These are phyloP conservation scores for Denticeps clupeoides DNA, from an alignment of 2,797 vertebrate species.

Conservation along the genomic window DNA sequence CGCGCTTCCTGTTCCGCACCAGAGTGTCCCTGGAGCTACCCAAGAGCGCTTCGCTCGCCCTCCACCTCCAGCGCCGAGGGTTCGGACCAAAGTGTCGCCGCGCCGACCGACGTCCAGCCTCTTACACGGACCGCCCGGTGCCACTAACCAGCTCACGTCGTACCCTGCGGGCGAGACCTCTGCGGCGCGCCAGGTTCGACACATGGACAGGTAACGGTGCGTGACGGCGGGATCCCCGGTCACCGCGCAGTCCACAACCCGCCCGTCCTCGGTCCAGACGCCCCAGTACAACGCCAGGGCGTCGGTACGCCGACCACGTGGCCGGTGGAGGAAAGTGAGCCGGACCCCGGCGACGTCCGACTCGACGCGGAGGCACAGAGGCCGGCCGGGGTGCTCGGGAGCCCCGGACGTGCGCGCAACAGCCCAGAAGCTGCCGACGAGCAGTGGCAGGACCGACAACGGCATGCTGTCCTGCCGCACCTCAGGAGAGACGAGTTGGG, in stretches of 20 bases:
- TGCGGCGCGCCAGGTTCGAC: slow-evolving; percentile 1
- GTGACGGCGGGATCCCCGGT: slow-evolving; percentile 17
- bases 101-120: neutral
- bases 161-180: slow-evolving; percentile 16
- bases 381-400: too few relatives aligned
- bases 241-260: slow-evolving; percentile 40
- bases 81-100: too few relatives aligned
- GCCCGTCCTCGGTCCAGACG: slow-evolving; percentile 44
- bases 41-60: slow-evolving; percentile 54
- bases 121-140: slow-evolving; percentile 26
- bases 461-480: too few relatives aligned
- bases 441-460: too few relatives aligned
- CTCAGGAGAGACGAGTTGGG: too few relatives aligned
- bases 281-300: slow-evolving; percentile 53
- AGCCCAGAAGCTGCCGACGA: too few relatives aligned
- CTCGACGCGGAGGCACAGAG: too few relatives aligned
- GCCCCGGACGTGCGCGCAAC: too few relatives aligned
- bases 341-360: too few relatives aligned
- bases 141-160: slow-evolving; percentile 27
- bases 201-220: slow-evolving; percentile 32
- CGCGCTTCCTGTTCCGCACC: slow-evolving; percentile 73
- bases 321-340: too few relatives aligned
- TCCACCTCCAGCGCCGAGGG: slow-evolving; percentile 8
- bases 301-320: too few relatives aligned
- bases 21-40: slow-evolving; percentile 76